Evolutionary conservation across 2,888 invertebrate genomes (phyloP), one percentile per base, ranked within the genome.

Genomic region (Euzophera pinguis): DNA sequence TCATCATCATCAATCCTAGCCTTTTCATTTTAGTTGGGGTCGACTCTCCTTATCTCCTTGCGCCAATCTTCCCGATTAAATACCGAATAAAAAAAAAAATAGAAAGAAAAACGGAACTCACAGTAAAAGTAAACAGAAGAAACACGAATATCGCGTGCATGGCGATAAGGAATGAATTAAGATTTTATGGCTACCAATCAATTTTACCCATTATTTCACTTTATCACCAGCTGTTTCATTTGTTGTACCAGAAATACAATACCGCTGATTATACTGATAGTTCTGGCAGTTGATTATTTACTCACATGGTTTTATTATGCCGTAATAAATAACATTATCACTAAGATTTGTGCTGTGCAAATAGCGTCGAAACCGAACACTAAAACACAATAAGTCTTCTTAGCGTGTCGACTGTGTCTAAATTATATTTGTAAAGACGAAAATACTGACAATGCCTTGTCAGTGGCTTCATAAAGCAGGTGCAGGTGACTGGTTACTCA

Each of bases 101-200:
- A 37, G 22, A 37, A 22, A 22, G 10, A 48, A 48, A 35, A 42
- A 17, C n/a, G n/a, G 3, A 22, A 48, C 52, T 53, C 32, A 53
- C 52, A 7, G 52, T 41, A 22, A 47, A 39, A 17, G 45, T 45
- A 45, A 53, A 41, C 22, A 53, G 13, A 3, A 53, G 41, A 29
- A 47, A 38, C 47, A 48, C 41, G 14, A 45, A 14, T 22, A 14
- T 37, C 22, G n/a, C 37, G 43, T 37, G 29, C 53, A 53, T 53
- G 9, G 10, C 50, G 53, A 53, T 53, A 50, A 53, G 47, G 32
- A 47, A 13, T 43, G 37, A 42, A 48, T 42, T 48, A 49, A 53
- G 37, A 45, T 38, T 45, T 43, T 27, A 45, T 29, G n/a, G 16
- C 16, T 3, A 10, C 32, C 17, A 53, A 50, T 53, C 45, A 50